Base-by-base conservation (phyloP, 2,113 vertebrate species). In the Catharus bicknelli region DNA sequence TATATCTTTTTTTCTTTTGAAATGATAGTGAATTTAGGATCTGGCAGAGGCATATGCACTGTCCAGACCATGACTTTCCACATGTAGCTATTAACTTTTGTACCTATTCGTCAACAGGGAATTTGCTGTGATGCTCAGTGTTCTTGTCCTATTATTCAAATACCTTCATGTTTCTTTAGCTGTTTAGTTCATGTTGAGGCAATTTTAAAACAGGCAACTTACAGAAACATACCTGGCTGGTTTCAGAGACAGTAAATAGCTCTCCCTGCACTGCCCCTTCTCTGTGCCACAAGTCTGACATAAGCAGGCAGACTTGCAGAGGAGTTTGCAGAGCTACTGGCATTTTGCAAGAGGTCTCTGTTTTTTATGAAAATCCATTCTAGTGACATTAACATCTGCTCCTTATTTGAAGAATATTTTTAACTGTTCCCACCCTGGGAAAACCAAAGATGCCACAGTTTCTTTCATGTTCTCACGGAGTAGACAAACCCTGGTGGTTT, bases 311-410 rank as follows among this genome's bases (percentile, higher is more conserved):
- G 75, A 83, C 42, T 81, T 38, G 40, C 16, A 91, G 91, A 83
- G 54, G 58, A 74, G 38, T 87, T 54, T 89, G 75, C 61, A 90
- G 59, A 93, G 77, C 87, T 94, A 91, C 82, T 94, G 93, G 77
- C 88, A 90, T 90, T 95, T 79, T 93, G 81, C 85, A 94, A 90
- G 76, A 80, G 86, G 88, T 78, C 77, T 83, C 66, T 90, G 55
- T 47, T 87, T 96, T 89, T 93, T 58, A 93, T 94, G 90, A 90
- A 96, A 94, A 96, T 74, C 75, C 75, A 51, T 80, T 89, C 63
- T 92, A 94, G 96, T 81, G 93, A 88, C 83, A 95, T 93, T 91
- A 95, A 95, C 95, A 97, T 96, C 93, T 96, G 95, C 66, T 94
- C 53, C 69, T 92, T 90, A 84, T 97, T 97, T 94, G 80, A 96